Percentiles rank a stretch among this genome's conserved stretches.
These are phyloP conservation scores for Exaiptasia diaphana DNA, from an alignment of 64 coral and sea anemone genomes.

Conservation along the genomic window DNA sequence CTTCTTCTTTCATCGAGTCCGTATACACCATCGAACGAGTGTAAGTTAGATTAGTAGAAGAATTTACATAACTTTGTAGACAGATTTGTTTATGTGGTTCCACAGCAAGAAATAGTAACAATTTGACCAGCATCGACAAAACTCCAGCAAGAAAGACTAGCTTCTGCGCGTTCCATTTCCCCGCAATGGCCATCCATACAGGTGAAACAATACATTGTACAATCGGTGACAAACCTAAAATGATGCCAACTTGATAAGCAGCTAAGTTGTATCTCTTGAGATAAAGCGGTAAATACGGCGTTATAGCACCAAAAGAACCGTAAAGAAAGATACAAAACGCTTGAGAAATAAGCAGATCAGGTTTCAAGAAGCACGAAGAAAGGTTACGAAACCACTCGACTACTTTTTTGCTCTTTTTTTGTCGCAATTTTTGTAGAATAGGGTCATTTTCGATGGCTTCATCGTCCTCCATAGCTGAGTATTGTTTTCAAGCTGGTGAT, in stretches of 20 bases:
- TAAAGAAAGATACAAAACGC: slow-evolving; percentile 73
- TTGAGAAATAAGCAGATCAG: slow-evolving; percentile 63
- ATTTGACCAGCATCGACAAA: slow-evolving; percentile 65
- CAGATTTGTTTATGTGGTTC: slow-evolving; percentile 55
- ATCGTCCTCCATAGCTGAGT: too few species aligned
- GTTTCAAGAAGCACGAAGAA: slow-evolving; percentile 29
- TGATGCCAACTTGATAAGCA: slow-evolving; percentile 55
- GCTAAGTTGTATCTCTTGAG: slow-evolving; percentile 74
- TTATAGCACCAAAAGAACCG: slow-evolving; percentile 57
- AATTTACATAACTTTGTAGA: slow-evolving; percentile 47
- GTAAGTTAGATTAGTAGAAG: slow-evolving; percentile 51
- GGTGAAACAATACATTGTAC: slow-evolving; percentile 67
- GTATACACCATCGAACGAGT: neutral
- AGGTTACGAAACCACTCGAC: neutral
- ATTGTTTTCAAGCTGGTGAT: too few species aligned
- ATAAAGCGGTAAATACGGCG: slow-evolving; percentile 74
- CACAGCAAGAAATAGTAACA: slow-evolving; percentile 51
- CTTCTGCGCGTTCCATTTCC: slow-evolving; percentile 63
- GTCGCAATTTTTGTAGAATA: neutral
- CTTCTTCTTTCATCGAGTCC: neutral
- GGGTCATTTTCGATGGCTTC: slow-evolving; percentile 17
- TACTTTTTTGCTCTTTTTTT: neutral
- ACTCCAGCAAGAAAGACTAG: slow-evolving; percentile 60
- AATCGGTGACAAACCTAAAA: slow-evolving; percentile 60
- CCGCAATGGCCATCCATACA: slow-evolving; percentile 66